Base-by-base conservation (phyloP, 2,113 vertebrate species). In the Psephotus haematonotus region DNA sequence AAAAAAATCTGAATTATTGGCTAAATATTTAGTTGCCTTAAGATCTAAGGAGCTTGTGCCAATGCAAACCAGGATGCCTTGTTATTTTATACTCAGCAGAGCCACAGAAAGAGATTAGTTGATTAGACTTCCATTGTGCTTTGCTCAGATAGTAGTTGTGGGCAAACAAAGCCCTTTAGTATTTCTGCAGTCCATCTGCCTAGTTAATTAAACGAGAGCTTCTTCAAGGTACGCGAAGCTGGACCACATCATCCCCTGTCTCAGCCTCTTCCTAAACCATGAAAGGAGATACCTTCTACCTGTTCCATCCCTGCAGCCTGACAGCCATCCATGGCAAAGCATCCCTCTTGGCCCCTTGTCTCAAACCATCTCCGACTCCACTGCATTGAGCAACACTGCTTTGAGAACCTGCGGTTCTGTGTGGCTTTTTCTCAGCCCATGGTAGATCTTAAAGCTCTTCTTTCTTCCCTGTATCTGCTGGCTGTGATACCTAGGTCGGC, bases 1-100 rank as follows among this genome's bases (percentile, higher is more conserved):
- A 81, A 89, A 71, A 64, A 65, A 29, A 46, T 3, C 47, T 29
- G 35, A 93, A 80, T 57, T 84, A 81, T 88, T 92, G 68, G 50
- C 50, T 78, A 93, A 96, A 94, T 96, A 93, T 96, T 95, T 96
- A 78, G 77, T 86, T 72, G n/a, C 59, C 28, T 93, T 44, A 81
- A 78, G 50, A 88, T 71, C 25, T 47, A 83, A 93, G 79, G n/a
- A 93, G 76, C 64, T 92, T 65, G 33, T 84, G 82, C 80, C 52
- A 86, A n/a, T 39, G 60, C 50, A 71, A 92, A 35, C 65, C 81
- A 37, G 17, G 62, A 44, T 80, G 79, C 57, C 65, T 57, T 79
- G 23, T 75, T 90, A 50, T 64, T 90, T 75, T 79, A 57, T 14
- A 17, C 46, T 81, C 77, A 37, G n/a, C 29, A 83, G 84, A 90